Percentiles rank a stretch among this genome's conserved stretches.
phyloP scores from a whole-genome alignment of 2,113 vertebrate species.

The Sorex araneus region DNA sequence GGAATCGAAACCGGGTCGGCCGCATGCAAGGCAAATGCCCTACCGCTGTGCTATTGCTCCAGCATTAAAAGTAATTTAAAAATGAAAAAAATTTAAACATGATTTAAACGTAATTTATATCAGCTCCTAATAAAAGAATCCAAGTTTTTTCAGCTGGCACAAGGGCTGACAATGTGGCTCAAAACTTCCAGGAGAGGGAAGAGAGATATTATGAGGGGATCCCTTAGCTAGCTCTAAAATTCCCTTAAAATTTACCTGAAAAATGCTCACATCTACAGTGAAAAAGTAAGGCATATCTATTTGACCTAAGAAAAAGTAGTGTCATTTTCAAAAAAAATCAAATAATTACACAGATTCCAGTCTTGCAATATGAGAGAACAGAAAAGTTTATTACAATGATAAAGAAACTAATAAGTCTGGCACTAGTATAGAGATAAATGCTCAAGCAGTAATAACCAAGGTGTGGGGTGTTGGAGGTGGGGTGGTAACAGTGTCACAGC shows the following conservation, averaged over 20 bases:
- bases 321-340: background rate
- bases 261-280: no score
- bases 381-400: conserved; percentile 30
- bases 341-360: background rate
- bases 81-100: no score
- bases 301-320: background rate
- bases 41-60: no score
- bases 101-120: no score
- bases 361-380: background rate
- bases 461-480: background rate
- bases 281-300: background rate
- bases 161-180: background rate
- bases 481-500: background rate
- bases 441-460: background rate
- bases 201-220: background rate
- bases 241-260: background rate
- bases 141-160: background rate
- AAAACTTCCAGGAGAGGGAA: background rate
- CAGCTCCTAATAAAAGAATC: no score
- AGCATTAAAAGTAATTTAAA: no score
- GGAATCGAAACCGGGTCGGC: no score
- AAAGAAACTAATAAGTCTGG: background rate
- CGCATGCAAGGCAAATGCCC: no score
- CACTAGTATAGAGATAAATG: no score
- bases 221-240: background rate